Conservation (phyloP, 2,888 invertebrate species). For the Drosophila trichaetosa region DNA sequence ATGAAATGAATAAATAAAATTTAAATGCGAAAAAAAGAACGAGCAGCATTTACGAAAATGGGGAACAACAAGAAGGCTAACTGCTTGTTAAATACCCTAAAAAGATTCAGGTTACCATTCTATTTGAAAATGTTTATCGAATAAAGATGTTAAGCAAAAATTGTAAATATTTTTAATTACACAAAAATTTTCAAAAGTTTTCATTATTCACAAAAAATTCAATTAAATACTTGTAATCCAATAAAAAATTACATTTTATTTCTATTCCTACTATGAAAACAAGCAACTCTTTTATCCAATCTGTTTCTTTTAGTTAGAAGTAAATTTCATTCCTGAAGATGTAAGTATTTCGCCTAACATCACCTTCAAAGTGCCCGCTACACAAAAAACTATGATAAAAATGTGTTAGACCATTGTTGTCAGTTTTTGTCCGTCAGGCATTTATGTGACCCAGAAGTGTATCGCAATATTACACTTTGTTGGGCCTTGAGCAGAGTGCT, state of each 20-base stretch:
- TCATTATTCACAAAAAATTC: neutral
- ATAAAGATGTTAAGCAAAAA: neutral
- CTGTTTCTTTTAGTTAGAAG: neutral
- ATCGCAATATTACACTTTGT: neutral
- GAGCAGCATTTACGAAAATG: neutral
- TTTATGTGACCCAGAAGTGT: slow-evolving; percentile 1
- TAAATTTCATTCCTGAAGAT: neutral
- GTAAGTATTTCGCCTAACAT: neutral
- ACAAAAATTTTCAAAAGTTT: neutral
- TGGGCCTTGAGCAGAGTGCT: neutral
- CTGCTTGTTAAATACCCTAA: slow-evolving; percentile 22
- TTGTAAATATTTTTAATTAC: neutral
- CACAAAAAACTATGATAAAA: neutral
- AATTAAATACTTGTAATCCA: neutral
- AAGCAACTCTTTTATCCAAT: neutral
- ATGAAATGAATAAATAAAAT: slow-evolving; percentile 51
- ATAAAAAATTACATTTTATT: neutral
- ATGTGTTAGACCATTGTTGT: neutral
- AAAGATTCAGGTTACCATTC: neutral
- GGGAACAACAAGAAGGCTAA: neutral
- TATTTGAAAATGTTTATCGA: neutral
- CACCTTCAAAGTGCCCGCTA: neutral
- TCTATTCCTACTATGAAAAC: neutral
- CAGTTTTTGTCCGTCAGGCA: neutral
- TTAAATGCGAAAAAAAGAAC: slow-evolving; percentile 7